phyloP scores from a whole-genome alignment of 2,113 vertebrate species.

The Podocnemis expansa region DNA sequence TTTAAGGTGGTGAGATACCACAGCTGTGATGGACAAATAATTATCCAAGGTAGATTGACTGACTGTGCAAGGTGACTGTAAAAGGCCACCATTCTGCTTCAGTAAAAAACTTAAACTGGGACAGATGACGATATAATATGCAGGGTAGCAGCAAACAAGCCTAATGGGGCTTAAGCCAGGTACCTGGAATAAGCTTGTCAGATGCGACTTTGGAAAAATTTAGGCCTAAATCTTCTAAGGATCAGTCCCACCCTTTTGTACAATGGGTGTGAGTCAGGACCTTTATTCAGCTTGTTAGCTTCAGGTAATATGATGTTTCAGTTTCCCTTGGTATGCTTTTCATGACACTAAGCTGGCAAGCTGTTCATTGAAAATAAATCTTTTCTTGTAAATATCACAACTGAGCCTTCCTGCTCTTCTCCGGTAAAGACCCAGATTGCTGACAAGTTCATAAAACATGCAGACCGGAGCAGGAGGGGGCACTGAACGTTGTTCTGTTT shows the following conservation, averaged over 20 bases:
- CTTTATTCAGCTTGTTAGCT: background rate
- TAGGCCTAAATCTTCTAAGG: background rate
- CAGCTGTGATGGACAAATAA: background rate
- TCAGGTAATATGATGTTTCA: accelerated
- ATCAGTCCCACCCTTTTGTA: background rate
- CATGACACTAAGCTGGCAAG: background rate
- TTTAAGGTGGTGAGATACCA: background rate
- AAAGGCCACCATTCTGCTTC: background rate
- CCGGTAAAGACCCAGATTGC: background rate
- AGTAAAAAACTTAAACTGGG: background rate
- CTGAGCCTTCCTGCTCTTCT: constrained; percentile 4
- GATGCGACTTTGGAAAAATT: background rate
- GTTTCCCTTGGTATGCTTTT: background rate
- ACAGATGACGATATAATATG: background rate
- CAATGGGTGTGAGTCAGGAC: background rate
- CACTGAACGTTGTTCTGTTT: background rate
- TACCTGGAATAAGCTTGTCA: background rate
- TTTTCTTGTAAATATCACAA: background rate
- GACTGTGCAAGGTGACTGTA: background rate
- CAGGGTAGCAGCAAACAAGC: background rate
- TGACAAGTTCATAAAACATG: constrained; percentile 23
- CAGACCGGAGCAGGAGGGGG: background rate
- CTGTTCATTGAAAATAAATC: background rate
- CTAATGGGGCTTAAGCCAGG: background rate
- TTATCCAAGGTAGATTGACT: background rate